Percentiles rank a stretch among this genome's conserved stretches.
Conservation (phyloP, 2,797 vertebrate species). For the Dermochelys coriacea region DNA sequence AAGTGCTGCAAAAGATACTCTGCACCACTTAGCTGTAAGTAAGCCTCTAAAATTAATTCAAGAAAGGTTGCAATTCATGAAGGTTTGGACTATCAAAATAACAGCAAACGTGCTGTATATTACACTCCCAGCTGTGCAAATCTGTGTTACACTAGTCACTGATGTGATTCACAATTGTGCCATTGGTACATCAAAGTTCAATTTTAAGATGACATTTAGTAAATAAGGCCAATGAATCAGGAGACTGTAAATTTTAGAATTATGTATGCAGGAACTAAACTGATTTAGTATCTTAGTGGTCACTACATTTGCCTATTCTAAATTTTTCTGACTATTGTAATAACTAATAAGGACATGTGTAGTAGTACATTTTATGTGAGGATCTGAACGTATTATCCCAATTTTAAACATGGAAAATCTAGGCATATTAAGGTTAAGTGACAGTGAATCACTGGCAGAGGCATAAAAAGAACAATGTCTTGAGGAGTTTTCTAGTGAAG, state of each 20-base stretch:
- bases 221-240: background rate
- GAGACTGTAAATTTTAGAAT: background rate
- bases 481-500: no score
- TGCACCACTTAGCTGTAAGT: background rate
- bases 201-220: background rate
- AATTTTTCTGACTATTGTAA: background rate
- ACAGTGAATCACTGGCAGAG: accelerated
- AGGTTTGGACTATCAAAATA: background rate
- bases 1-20: background rate
- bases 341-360: background rate
- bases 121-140: accelerated
- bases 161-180: background rate
- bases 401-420: background rate
- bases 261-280: background rate
- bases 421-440: background rate
- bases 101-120: background rate
- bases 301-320: background rate
- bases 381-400: background rate
- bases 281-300: background rate
- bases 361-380: background rate
- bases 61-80: accelerated
- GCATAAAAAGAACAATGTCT: background rate
- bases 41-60: background rate
- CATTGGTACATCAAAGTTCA: background rate
- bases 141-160: background rate